These are phyloP conservation scores for Drosophila nigrodunni DNA, from an alignment of 1,140 invertebrate species.

Conservation along the genomic window DNA sequence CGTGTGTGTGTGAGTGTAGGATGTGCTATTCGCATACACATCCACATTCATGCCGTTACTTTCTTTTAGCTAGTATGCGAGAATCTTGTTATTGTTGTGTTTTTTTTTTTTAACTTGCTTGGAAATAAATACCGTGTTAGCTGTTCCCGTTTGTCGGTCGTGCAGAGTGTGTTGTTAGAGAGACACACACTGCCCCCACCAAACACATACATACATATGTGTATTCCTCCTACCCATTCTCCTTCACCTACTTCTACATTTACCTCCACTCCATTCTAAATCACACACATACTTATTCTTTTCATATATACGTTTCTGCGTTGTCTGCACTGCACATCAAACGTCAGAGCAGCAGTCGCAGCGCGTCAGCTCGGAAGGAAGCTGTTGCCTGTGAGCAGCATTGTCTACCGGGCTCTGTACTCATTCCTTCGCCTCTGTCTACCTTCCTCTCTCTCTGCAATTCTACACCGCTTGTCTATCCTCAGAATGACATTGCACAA, in stretches of 20 bases:
- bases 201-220: too few relatives aligned
- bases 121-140: conserved; percentile 78
- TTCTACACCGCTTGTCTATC: conserved; percentile 18
- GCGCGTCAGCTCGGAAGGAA: conserved; percentile 75
- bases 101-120: conserved; percentile 54
- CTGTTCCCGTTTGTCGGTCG: conserved; percentile 48
- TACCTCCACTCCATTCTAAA: not conserved
- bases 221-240: not conserved
- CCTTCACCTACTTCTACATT: conserved; percentile 6
- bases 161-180: conserved; percentile 44
- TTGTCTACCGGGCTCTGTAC: conserved; percentile 20
- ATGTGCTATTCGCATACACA: conserved; percentile 36
- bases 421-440: conserved; percentile 16
- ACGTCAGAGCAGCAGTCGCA: conserved; percentile 47
- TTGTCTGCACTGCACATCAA: conserved; percentile 69
- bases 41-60: conserved; percentile 30
- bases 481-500: conserved; percentile 40
- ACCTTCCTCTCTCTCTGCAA: not conserved
- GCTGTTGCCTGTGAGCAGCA: conserved; percentile 61
- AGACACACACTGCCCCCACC: conserved; percentile 7
- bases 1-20: conserved; percentile 2
- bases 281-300: not conserved
- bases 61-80: conserved; percentile 16
- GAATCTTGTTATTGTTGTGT: conserved; percentile 18
- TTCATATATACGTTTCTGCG: not conserved